phyloP scores from a whole-genome alignment of 1,140 invertebrate species.

The Whitmania pigra region DNA sequence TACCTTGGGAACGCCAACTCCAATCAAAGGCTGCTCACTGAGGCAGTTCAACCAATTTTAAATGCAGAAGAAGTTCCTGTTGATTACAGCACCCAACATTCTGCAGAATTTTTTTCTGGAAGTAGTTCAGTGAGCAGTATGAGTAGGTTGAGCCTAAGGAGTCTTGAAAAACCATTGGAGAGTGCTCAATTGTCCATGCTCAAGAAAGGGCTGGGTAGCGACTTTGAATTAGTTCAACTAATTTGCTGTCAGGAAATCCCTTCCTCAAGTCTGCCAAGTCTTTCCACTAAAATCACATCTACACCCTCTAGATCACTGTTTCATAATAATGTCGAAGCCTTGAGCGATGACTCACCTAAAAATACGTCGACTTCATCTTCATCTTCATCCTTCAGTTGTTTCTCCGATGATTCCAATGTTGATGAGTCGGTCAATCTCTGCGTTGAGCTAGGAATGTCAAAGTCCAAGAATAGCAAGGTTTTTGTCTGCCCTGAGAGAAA shows the following conservation, averaged over 20 bases:
- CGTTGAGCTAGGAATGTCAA: neutral
- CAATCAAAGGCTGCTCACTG: too few relatives aligned
- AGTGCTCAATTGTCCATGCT: constrained; percentile 32
- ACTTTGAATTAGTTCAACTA: constrained; percentile 33
- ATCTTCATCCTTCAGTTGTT: neutral
- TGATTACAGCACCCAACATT: constrained; percentile 65
- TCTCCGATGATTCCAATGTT: neutral
- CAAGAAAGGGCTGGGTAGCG: constrained; percentile 38
- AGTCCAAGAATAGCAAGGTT: neutral
- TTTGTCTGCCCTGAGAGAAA: too few relatives aligned
- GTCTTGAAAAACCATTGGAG: constrained; percentile 27
- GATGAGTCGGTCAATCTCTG: neutral
- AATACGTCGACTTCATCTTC: neutral
- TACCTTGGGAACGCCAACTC: too few relatives aligned
- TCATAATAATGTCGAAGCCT: neutral
- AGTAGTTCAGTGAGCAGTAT: constrained; percentile 69
- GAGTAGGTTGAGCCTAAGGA: constrained; percentile 39
- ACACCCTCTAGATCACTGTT: neutral
- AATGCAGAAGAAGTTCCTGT: constrained; percentile 24
- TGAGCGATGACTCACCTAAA: neutral
- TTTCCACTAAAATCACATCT: neutral
- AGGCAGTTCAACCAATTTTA: neutral
- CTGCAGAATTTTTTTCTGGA: constrained; percentile 63
- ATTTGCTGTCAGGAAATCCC: neutral
- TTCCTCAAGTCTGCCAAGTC: neutral